These are phyloP conservation scores for Sebastes trivittatus DNA, from an alignment of 2,797 vertebrate species.

Conservation along the genomic window DNA sequence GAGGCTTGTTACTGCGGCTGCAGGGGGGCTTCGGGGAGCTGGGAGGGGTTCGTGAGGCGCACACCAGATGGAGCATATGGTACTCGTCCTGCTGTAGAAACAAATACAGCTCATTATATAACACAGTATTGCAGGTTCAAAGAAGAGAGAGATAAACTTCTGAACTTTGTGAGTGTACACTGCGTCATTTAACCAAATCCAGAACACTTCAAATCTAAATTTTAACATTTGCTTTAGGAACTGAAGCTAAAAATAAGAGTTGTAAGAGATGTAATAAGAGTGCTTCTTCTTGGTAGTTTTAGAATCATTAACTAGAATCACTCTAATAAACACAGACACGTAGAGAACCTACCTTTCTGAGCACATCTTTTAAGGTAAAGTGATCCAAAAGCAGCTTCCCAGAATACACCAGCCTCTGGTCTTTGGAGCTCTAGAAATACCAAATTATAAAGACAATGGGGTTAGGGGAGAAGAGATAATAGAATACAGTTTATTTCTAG, in stretches of 20 bases:
- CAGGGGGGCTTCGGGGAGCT: slow-evolving; percentile 87
- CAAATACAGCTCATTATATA: slow-evolving; percentile 31
- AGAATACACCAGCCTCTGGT: slow-evolving; percentile 97
- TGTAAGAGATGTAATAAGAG: not conserved
- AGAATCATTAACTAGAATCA: not conserved
- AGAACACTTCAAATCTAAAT: not conserved
- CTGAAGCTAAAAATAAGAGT: not conserved
- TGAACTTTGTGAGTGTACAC: not conserved
- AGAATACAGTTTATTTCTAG: not conserved
- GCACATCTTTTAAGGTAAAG: slow-evolving; percentile 93
- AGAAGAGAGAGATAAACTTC: not conserved
- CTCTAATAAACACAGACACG: not conserved
- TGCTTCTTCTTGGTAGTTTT: not conserved
- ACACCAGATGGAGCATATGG: slow-evolving; percentile 97
- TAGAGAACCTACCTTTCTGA: slow-evolving; percentile 90
- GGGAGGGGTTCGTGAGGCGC: slow-evolving; percentile 91
- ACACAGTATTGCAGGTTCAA: slow-evolving; percentile 15
- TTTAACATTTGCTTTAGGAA: not conserved
- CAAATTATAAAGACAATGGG: slow-evolving; percentile 40
- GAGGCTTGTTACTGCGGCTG: slow-evolving; percentile 75
- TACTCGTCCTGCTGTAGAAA: slow-evolving; percentile 92
- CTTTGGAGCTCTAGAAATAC: slow-evolving; percentile 90
- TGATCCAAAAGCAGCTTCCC: slow-evolving; percentile 95
- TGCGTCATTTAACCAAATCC: not conserved
- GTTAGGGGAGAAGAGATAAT: not conserved